Base-by-base conservation (phyloP, 2,888 invertebrate genomes). In the Ichneumon xanthorius region DNA sequence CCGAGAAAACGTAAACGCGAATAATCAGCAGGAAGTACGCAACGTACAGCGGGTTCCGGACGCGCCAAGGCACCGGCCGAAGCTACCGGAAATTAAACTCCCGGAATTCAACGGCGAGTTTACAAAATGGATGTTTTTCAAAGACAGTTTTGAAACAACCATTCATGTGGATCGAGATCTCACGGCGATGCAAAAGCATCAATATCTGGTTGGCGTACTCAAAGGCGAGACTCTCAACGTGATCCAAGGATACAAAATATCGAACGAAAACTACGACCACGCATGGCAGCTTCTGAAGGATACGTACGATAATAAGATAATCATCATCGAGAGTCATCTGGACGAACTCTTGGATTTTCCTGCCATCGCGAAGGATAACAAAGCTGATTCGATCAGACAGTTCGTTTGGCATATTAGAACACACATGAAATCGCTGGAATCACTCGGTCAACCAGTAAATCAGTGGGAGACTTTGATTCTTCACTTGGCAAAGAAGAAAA, bases 381-480 rank as follows among this genome's bases (percentile, higher is more conserved):
- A 78, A 61, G 61, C 76, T 33, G 68, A 80, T 45, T 65, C 75
- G 19, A 75, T 89, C 26, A 73, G 87, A 48, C 72, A 85, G 1
- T 22, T 22, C 22, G 26, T 78, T 48, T 79, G 48, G 73, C 82
- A 79, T n/a, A 85, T 85, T n/a, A 73, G 67, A 53, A 85, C 55
- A 1, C 85, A 85, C 73, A 67, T 78, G 48, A 82, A 79, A 16
- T 82, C 89, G 6, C 84, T 90, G 37, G 80, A 88, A 73, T 63
- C 87, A n/a, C 77, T 91, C 30, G 87, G 84, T 7, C 86, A 88
- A 73, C 88, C 89, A 6, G 86, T 88, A 9, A 87, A 90, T 4
- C 37, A 76, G 11, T 90, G 90, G 90, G 89, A 90, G 70, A 86
- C 87, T 4, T 55, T 90, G 30, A 48, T 90, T 26, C 85, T 89